Percentiles rank a stretch among this genome's conserved stretches.
These are phyloP conservation scores for Saturnia japonica DNA, from an alignment of 2,888 invertebrate species.

Conservation along the genomic window DNA sequence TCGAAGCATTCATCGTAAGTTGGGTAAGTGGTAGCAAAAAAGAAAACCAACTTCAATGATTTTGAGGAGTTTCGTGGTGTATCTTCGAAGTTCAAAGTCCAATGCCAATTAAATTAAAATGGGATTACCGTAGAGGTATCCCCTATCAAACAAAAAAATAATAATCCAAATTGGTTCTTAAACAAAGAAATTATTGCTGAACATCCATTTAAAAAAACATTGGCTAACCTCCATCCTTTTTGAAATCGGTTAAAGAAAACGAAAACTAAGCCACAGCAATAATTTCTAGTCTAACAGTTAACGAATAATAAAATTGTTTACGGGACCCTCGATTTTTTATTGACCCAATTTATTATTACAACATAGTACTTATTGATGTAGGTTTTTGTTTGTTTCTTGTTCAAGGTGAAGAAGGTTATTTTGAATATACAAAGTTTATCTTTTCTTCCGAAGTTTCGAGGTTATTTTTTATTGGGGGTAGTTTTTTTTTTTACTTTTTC, in stretches of 20 bases:
- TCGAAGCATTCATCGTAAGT: no score
- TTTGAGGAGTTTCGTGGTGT: no score
- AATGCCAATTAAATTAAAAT: no score
- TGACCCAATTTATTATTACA: conserved; percentile 33
- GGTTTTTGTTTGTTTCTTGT: conserved; percentile 8
- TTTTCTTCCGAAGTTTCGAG: neutral
- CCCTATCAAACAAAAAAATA: no score
- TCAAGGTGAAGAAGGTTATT: conserved; percentile 7
- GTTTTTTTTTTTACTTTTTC: neutral
- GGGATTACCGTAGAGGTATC: no score
- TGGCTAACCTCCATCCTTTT: no score
- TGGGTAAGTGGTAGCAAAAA: no score
- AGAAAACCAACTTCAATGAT: no score
- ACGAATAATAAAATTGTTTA: conserved; percentile 45
- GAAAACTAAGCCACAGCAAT: conserved; percentile 22
- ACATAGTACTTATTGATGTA: conserved; percentile 28
- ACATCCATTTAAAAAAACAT: no score
- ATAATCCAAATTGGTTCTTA: no score
- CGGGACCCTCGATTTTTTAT: conserved; percentile 36
- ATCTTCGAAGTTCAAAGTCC: no score
- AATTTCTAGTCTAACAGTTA: conserved; percentile 34
- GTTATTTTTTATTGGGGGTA: neutral
- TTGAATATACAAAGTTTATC: neutral
- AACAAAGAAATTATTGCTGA: no score
- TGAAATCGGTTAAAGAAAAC: conserved; percentile 23